Conservation (phyloP, 2,888 invertebrate species). For the Aricia artaxerxes region DNA sequence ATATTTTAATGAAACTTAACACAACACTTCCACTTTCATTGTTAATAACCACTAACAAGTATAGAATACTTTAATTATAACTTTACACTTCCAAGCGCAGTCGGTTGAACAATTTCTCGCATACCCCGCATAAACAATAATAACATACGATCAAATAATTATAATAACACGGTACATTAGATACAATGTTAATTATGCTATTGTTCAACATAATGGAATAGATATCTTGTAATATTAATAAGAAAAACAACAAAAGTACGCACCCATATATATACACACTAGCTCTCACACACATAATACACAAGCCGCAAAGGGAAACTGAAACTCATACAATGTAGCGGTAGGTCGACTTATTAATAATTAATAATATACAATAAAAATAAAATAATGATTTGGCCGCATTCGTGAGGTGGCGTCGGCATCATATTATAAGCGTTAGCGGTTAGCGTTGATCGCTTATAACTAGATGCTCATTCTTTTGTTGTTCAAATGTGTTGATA, state of each 20-base stretch:
- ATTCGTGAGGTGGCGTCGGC: slow-evolving; percentile 67
- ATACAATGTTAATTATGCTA: slow-evolving; percentile 57
- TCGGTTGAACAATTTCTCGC: slow-evolving; percentile 42
- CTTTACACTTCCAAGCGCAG: slow-evolving; percentile 30
- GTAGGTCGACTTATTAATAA: slow-evolving; percentile 47
- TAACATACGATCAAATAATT: slow-evolving; percentile 55
- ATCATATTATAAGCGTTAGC: slow-evolving; percentile 29
- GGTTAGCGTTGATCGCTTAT: slow-evolving; percentile 18
- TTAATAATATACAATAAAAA: slow-evolving; percentile 68
- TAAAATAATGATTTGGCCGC: slow-evolving; percentile 77
- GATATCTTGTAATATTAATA: slow-evolving; percentile 50
- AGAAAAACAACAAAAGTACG: slow-evolving; percentile 46
- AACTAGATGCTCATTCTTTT: slow-evolving; percentile 8
- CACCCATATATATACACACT: slow-evolving; percentile 39
- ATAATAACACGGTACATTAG: slow-evolving; percentile 55
- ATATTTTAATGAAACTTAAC: not conserved
- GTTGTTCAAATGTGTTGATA: not conserved
- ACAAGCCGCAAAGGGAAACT: slow-evolving; percentile 40
- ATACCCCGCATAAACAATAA: slow-evolving; percentile 46
- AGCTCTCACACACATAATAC: slow-evolving; percentile 36
- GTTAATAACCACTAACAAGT: not conserved
- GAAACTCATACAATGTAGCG: slow-evolving; percentile 47
- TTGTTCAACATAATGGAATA: slow-evolving; percentile 55
- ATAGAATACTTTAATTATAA: slow-evolving; percentile 21
- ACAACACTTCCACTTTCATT: not conserved